phyloP scores from a whole-genome alignment of 2,888 invertebrate species.

The Nemotelus pantherinus region DNA sequence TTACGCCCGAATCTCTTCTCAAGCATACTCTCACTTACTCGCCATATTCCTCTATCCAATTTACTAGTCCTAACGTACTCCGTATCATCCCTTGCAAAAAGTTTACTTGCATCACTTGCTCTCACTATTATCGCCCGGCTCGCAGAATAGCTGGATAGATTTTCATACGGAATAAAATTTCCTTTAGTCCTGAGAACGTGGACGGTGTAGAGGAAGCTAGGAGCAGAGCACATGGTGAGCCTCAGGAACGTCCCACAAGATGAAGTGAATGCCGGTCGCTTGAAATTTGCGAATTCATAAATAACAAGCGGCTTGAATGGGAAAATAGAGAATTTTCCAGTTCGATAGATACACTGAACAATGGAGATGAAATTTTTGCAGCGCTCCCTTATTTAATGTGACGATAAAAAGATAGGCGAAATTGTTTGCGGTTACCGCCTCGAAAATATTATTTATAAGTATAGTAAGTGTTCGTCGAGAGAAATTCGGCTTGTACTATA shows the following conservation, averaged over 20 bases:
- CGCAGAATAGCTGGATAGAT: neutral
- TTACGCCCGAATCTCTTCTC: neutral
- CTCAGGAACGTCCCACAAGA: neutral
- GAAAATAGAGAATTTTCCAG: constrained; percentile 36
- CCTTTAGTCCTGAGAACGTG: no score
- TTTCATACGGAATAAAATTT: no score
- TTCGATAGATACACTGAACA: constrained; percentile 22
- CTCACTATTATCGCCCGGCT: neutral
- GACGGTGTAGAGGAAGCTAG: no score
- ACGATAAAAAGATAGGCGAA: neutral
- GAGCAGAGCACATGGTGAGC: no score
- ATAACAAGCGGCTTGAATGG: constrained; percentile 32
- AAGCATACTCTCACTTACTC: neutral
- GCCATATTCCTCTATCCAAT: no score
- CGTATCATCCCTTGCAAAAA: neutral
- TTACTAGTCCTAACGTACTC: no score
- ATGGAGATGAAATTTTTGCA: constrained; percentile 14
- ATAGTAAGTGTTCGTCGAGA: no score
- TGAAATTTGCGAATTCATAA: constrained; percentile 40
- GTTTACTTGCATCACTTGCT: constrained; percentile 27
- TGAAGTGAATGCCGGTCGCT: constrained; percentile 14
- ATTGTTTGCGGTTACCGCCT: neutral
- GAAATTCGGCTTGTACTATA: no score
- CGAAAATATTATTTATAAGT: neutral
- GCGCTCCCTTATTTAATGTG: neutral